phyloP scores from a whole-genome alignment of 2,797 vertebrate species.

The Sebastes wilsoni region DNA sequence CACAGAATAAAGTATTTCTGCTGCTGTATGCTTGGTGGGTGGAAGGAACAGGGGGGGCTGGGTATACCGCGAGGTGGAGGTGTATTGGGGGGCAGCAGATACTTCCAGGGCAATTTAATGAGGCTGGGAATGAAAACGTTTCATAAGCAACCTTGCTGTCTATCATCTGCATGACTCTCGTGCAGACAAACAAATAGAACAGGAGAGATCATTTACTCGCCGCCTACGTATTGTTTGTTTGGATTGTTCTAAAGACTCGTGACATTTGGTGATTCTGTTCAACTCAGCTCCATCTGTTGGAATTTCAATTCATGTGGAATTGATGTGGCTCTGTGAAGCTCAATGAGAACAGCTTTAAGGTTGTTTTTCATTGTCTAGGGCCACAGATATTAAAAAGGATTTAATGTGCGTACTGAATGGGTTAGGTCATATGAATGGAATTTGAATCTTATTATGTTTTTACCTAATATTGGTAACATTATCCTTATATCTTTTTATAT shows the following conservation, averaged over 20 bases:
- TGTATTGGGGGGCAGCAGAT: slow-evolving; percentile 21
- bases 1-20: slow-evolving; percentile 71
- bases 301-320: slow-evolving; percentile 5
- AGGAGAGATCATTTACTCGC: slow-evolving; percentile 9
- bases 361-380: not conserved
- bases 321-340: not conserved
- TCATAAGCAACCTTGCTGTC: slow-evolving; percentile 11
- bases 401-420: not conserved
- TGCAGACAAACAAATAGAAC: slow-evolving; percentile 8
- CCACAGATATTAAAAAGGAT: not conserved
- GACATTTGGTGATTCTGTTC: slow-evolving; percentile 16
- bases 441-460: not conserved
- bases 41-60: not conserved
- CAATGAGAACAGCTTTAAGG: not conserved
- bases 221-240: not conserved
- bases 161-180: slow-evolving; percentile 2
- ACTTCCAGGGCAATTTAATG: slow-evolving; percentile 44
- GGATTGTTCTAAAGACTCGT: not conserved
- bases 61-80: slow-evolving; percentile 21
- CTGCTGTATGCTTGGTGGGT: not conserved
- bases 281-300: slow-evolving; percentile 25
- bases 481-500: not conserved
- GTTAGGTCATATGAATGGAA: not conserved
- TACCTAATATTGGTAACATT: not conserved
- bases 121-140: slow-evolving; percentile 21